phyloP scores from a whole-genome alignment of 2,888 invertebrate species.

The Tridacna crocea region DNA sequence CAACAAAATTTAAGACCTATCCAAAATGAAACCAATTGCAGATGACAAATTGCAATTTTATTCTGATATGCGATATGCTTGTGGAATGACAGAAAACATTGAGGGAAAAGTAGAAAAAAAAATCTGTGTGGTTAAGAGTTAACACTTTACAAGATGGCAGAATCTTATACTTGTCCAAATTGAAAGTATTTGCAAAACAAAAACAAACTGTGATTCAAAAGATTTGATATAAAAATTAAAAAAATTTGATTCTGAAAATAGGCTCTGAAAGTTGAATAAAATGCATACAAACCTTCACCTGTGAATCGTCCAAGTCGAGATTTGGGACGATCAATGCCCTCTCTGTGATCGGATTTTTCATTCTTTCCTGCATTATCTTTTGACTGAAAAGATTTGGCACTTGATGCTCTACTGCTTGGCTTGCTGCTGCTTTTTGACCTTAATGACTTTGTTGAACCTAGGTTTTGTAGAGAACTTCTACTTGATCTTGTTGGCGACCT shows the following conservation, averaged over 20 bases:
- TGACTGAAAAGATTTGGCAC: conserved; percentile 25
- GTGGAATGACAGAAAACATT: too few species aligned
- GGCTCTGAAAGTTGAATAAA: too few species aligned
- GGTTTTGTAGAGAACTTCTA: conserved; percentile 43
- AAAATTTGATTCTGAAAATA: too few species aligned
- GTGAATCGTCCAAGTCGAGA: conserved; percentile 64
- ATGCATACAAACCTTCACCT: conserved; percentile 33
- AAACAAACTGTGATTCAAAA: too few species aligned
- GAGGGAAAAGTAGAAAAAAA: neutral
- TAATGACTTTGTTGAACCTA: conserved; percentile 37
- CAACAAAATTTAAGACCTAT: too few species aligned
- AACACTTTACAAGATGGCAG: too few species aligned
- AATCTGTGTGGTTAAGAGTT: neutral
- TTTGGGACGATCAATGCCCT: conserved; percentile 66
- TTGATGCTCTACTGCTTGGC: conserved; percentile 38
- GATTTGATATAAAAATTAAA: too few species aligned
- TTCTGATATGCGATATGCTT: too few species aligned
- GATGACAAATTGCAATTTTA: too few species aligned
- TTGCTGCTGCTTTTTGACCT: conserved; percentile 41
- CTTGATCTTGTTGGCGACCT: conserved; percentile 45
- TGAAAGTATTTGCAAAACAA: too few species aligned
- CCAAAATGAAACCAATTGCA: too few species aligned
- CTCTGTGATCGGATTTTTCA: conserved; percentile 42
- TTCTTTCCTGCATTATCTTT: conserved; percentile 15
- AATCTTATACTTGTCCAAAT: too few species aligned